A percentile compares a stretch with the other conserved stretches of the same genome.
Evolutionary conservation across 23 tunicate species (phyloP).

Genomic region (Styela clava): DNA sequence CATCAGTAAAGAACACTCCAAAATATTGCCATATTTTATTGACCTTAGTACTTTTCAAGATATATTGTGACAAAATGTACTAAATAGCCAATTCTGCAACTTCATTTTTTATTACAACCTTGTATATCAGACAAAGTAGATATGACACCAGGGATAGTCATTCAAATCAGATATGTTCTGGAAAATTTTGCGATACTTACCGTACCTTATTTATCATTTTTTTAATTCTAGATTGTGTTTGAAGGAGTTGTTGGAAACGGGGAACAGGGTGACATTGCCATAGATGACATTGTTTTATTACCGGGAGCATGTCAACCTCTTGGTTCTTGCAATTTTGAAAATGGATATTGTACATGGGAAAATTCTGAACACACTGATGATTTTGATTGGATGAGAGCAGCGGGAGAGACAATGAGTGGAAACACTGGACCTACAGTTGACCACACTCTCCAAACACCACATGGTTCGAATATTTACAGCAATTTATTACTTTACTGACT

Average conservation of each 20-base stretch:
- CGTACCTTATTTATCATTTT: constrained; percentile 2
- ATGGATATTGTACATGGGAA: constrained; percentile 89
- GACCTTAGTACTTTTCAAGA: too few species aligned
- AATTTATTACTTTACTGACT: constrained; percentile 1
- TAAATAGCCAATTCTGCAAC: too few species aligned
- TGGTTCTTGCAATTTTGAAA: constrained; percentile 84
- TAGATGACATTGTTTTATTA: constrained; percentile 65
- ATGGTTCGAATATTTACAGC: constrained; percentile 61
- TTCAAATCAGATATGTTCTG: too few species aligned
- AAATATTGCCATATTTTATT: too few species aligned
- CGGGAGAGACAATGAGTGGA: constrained; percentile 80
- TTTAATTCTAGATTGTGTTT: constrained; percentile 50
- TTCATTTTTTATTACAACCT: too few species aligned
- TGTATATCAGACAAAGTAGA: too few species aligned
- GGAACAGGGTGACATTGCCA: constrained; percentile 47
- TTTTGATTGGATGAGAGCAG: constrained; percentile 85
- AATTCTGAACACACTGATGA: constrained; percentile 82
- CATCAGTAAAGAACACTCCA: too few species aligned
- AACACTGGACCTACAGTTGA: constrained; percentile 78
- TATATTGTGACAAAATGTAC: too few species aligned
- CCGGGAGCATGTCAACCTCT: constrained; percentile 86
- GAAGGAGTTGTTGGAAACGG: constrained; percentile 62
- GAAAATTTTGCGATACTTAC: too few species aligned
- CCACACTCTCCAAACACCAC: constrained; percentile 86
- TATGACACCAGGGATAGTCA: too few species aligned